phyloP scores from a whole-genome alignment of 2,888 invertebrate genomes.

The Eristalis tenax region DNA sequence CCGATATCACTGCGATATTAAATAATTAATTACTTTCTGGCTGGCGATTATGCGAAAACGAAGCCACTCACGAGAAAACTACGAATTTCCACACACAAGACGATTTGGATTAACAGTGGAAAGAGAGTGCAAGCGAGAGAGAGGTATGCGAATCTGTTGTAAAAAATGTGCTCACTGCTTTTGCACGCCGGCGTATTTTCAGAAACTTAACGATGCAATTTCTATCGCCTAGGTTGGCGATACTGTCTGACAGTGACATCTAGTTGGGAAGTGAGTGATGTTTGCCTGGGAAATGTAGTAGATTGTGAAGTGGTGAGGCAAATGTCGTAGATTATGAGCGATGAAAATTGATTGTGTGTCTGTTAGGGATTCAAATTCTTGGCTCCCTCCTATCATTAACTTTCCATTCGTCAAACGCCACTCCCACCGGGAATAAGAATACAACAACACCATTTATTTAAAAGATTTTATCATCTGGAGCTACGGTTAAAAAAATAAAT shows the following conservation, averaged over 20 bases:
- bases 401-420: too few species aligned
- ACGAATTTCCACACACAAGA: slow-evolving; percentile 66
- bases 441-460: not conserved
- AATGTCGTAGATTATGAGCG: not conserved
- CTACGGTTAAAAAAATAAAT: slow-evolving; percentile 31
- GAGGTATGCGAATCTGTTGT: slow-evolving; percentile 6
- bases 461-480: not conserved
- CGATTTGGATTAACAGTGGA: slow-evolving; percentile 30
- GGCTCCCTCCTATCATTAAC: too few species aligned
- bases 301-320: not conserved
- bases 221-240: slow-evolving; percentile 15
- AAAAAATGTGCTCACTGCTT: slow-evolving; percentile 50
- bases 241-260: not conserved
- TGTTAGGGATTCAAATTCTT: not conserved
- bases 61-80: slow-evolving; percentile 64
- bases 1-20: slow-evolving; percentile 12
- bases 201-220: slow-evolving; percentile 55
- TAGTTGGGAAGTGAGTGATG: not conserved
- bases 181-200: slow-evolving; percentile 62
- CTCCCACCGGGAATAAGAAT: not conserved
- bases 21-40: slow-evolving; percentile 22
- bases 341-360: not conserved
- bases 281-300: not conserved
- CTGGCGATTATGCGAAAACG: slow-evolving; percentile 44
- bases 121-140: slow-evolving; percentile 40